Evolutionary conservation across 2,888 invertebrate genomes (phyloP), one percentile per base, ranked within the genome.

Genomic region (Apamea anceps): DNA sequence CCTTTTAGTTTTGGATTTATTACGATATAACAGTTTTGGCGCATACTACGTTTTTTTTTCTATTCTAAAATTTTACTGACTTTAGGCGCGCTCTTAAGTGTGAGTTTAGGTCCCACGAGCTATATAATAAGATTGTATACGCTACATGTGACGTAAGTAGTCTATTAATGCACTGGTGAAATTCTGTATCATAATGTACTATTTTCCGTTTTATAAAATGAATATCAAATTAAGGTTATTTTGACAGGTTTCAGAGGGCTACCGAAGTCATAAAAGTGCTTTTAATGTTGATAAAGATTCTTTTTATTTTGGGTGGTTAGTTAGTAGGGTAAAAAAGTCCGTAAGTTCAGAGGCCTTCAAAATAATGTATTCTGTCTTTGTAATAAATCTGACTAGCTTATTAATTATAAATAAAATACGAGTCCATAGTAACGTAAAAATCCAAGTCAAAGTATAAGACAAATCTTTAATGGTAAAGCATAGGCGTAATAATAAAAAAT

Each of bases 181-280:
- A 6, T 37, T 5, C 5, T 37, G 5, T 37, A 37, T 37, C 37
- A 37, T 37, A 37, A 37, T 37, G 37, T 37, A 48, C 48, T 12
- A 12, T 48, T 13, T 42, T 45, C 4, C 10, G 37, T 37, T 62
- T 54, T 67, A 28, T 62, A 62, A 72, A 68, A 72, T 60, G n/a
- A 54, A 25, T 15, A 25, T 48, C 18, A 62, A 67, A 54, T 54
- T 13, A 67, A 28, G 6, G n/a, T 10, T 15, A 42, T 42, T 71
- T 66, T 72, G 32, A n/a, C 21, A 75, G 54, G 54, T 28, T 81
- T 72, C 28, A 18, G 18, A 68, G 15, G n/a, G n/a, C 15, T 28
- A 21, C 32, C 48, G 60, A 72, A 72, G 54, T 62, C 32, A 32
- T 37, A 62, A 18, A 7, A 60, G 12, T 62, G 15, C 10, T 15